Percentiles rank a stretch among this genome's conserved stretches.
Conservation (phyloP, 1,140 invertebrate species). For the Andrena cerasifolii region DNA sequence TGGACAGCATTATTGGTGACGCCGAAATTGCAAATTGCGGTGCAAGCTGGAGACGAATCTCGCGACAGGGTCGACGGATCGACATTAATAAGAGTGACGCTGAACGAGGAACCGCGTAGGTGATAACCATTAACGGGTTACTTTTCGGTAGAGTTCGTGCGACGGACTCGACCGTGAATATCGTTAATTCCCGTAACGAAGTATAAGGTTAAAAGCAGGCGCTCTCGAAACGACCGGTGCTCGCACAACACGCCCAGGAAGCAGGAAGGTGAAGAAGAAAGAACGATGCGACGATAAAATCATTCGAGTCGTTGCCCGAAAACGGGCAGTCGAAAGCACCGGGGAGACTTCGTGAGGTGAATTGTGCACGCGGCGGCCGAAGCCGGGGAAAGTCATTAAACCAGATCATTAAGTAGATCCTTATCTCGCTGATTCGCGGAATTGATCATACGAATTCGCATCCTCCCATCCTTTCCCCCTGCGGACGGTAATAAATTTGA, state of each 20-base stretch:
- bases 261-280: constrained; percentile 69
- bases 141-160: not conserved
- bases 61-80: not conserved
- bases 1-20: too few relatives aligned
- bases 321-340: constrained; percentile 65
- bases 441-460: constrained; percentile 53
- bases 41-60: not conserved
- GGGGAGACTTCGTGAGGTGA: constrained; percentile 41
- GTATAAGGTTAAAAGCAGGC: constrained; percentile 34
- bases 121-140: constrained; percentile 20
- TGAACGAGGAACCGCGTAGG: not conserved
- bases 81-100: not conserved
- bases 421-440: constrained; percentile 48
- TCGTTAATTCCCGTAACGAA: constrained; percentile 64
- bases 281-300: constrained; percentile 73
- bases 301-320: constrained; percentile 73
- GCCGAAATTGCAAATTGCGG: not conserved
- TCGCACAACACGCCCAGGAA: constrained; percentile 59
- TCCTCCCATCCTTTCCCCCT: not conserved
- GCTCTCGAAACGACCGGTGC: constrained; percentile 55
- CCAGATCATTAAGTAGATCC: constrained; percentile 68
- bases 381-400: constrained; percentile 66
- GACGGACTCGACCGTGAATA: constrained; percentile 53
- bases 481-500: constrained; percentile 13
- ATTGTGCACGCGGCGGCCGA: constrained; percentile 48